Conservation (phyloP, 1,140 invertebrate genomes). For the Pseudomyrmex dendroicus region DNA sequence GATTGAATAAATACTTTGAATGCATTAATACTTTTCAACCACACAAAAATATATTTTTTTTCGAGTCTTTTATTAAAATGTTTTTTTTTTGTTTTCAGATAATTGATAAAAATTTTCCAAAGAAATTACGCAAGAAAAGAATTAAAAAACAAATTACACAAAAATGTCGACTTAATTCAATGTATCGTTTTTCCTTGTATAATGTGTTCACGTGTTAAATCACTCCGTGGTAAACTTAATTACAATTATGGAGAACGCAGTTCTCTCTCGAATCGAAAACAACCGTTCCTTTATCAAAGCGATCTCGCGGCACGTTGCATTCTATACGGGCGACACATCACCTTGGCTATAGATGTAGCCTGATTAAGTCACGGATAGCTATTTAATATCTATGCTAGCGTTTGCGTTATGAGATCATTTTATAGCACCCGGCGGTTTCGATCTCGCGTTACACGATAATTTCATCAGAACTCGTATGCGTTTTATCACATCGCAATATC, state of each 20-base stretch:
- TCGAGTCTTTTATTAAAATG: no score
- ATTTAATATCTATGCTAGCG: conserved; percentile 67
- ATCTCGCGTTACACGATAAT: conserved; percentile 61
- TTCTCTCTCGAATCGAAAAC: conserved; percentile 8
- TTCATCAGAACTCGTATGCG: conserved; percentile 29
- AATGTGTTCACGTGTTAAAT: neutral
- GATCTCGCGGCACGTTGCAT: conserved; percentile 23
- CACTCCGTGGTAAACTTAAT: neutral
- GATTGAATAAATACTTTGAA: no score
- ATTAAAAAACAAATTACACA: no score
- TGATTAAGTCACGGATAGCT: conserved; percentile 65
- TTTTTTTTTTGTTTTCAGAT: no score
- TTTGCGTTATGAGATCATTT: conserved; percentile 72
- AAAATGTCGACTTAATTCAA: neutral
- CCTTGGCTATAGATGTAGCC: conserved; percentile 48
- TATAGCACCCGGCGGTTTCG: conserved; percentile 8
- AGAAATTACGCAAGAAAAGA: no score
- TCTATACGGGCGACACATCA: conserved; percentile 41
- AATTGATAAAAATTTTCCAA: no score
- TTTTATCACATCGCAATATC: neutral
- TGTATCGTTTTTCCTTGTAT: neutral
- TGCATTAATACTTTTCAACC: no score
- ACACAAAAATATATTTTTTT: no score
- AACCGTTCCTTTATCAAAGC: conserved; percentile 1
- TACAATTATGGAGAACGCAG: neutral